Evolutionary conservation across 2,888 invertebrate species (phyloP).

Genomic region (Rotaria magnacalcarata): DNA sequence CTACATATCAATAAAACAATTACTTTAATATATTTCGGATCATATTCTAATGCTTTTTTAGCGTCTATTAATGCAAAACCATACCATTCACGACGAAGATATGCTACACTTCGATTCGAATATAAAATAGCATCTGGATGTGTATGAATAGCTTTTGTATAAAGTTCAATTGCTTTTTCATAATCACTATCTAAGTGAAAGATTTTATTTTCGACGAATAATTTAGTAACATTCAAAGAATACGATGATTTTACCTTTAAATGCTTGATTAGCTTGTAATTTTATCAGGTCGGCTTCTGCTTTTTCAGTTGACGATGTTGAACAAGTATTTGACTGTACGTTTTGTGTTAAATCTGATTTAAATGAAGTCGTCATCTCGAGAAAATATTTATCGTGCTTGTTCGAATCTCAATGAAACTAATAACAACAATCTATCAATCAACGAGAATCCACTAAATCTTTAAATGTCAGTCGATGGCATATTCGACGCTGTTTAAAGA

Average conservation of each 20-base stretch:
- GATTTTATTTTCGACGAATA: no score
- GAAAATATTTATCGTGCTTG: no score
- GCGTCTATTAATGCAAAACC: constrained; percentile 90
- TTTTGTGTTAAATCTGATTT: background rate
- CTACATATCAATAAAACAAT: constrained; percentile 36
- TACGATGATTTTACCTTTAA: background rate
- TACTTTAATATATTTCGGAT: constrained; percentile 78
- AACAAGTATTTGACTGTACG: background rate
- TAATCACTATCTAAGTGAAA: constrained; percentile 1
- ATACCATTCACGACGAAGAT: constrained; percentile 85
- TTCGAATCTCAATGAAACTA: no score
- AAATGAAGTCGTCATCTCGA: background rate
- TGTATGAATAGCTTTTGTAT: constrained; percentile 76
- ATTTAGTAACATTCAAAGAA: no score
- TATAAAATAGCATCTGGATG: constrained; percentile 67
- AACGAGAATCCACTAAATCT: no score
- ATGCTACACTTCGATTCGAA: constrained; percentile 90
- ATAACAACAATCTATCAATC: no score
- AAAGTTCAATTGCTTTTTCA: constrained; percentile 72
- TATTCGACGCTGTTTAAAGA: no score
- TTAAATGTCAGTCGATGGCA: no score
- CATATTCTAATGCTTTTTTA: constrained; percentile 79
- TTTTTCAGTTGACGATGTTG: background rate
- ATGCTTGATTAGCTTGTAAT: constrained; percentile 3
- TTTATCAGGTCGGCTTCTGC: background rate